Evolutionary conservation across 1,140 invertebrate genomes (phyloP).

Genomic region (Batillaria attramentaria): DNA sequence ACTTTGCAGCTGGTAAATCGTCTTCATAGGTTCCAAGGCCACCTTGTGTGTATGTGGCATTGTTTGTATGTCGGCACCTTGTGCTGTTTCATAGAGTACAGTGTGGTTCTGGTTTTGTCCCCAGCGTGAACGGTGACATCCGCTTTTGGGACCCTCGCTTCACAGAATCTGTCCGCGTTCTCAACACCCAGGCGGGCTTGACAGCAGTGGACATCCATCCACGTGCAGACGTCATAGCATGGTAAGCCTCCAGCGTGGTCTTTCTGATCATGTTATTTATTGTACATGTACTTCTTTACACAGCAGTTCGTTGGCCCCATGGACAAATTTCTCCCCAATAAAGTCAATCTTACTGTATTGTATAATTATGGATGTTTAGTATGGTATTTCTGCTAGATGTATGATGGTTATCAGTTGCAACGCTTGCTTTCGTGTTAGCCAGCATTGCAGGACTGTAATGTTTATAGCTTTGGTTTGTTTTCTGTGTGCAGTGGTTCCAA

Average conservation of each 20-base stretch:
- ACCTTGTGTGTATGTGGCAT: background rate
- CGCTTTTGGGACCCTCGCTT: conserved; percentile 86
- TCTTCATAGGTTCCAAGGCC: background rate
- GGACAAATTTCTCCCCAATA: too few relatives aligned
- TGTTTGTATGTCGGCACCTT: background rate
- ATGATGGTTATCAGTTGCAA: too few relatives aligned
- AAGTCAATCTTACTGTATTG: too few relatives aligned
- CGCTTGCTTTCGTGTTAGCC: too few relatives aligned
- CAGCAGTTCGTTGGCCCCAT: conserved; percentile 87
- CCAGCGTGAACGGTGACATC: conserved; percentile 83
- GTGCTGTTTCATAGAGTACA: too few relatives aligned
- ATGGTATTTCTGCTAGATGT: too few relatives aligned
- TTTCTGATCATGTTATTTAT: background rate
- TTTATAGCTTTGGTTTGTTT: too few relatives aligned
- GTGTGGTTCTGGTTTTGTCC: conserved; percentile 31
- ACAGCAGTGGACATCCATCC: conserved; percentile 88
- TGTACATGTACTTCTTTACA: conserved; percentile 80
- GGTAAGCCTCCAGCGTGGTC: conserved; percentile 75
- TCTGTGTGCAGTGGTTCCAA: conserved; percentile 80
- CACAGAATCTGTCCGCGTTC: conserved; percentile 76
- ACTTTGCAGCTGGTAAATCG: too few relatives aligned
- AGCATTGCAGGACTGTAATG: too few relatives aligned
- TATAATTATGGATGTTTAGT: too few relatives aligned
- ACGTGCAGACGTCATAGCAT: conserved; percentile 84
- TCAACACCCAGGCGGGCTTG: conserved; percentile 80